Evolutionary conservation across 2,888 invertebrate genomes (phyloP), one percentile per base, ranked within the genome.

Genomic region (Suillia variegata): DNA sequence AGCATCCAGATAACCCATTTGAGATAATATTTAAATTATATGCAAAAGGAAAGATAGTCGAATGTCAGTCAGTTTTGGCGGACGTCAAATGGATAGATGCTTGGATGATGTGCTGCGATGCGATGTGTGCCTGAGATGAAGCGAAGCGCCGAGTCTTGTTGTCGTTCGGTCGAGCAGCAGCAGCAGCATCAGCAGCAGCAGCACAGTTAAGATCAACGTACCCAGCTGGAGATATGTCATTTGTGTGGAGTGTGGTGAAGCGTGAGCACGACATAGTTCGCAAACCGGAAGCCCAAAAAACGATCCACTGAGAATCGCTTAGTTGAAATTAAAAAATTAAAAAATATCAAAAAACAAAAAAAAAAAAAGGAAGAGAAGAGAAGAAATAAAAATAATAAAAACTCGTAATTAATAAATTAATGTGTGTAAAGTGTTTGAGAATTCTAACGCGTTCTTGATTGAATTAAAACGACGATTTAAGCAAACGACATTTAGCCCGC

Each of bases 161-260:
- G 38, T 26, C 26, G n/a, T n/a, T n/a, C n/a, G n/a, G n/a, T n/a
- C 31, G 31, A 49, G 49, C 5, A 21, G 56, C 52, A 51, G 26
- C 15, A 45, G 56, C 33, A 58, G 34, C 26, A 58, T 52, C 47
- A 61, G 24, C 54, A 48, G 20, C 15, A 17, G 12, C 22, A 62
- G 21, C 59, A 52, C 67, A 66, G 72, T 74, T 74, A 73, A 74
- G 72, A 76, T 70, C 63, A 52, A 20, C 12, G 67, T 62, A 56
- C 65, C 64, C 62, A 67, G 52, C 62, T 13, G 48, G 34, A n/a
- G 34, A 51, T 52, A 69, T 70, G 75, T 61, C 75, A 74, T 67
- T 76, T 65, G 69, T 61, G 58, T 58, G 59, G 65, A 67, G 65
- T 56, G 60, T 64, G 56, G 63, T 68, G 65, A 65, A 55, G 64